Evolutionary conservation across 2,888 invertebrate genomes (phyloP).

Genomic region (Euclidia mi): DNA sequence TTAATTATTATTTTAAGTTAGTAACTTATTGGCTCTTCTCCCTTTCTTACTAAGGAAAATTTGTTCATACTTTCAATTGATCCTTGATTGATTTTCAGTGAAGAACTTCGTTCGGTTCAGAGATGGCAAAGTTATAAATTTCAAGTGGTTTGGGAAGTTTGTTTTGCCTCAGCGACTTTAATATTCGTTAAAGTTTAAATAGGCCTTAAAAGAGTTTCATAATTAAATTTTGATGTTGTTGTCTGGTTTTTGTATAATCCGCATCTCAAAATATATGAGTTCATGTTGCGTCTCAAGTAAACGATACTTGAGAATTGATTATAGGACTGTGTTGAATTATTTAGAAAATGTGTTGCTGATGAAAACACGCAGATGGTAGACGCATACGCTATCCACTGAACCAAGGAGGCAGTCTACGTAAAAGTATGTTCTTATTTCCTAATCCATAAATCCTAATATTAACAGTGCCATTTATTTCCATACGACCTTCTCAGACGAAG

Average conservation of each 20-base stretch:
- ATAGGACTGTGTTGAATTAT: no score
- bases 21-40: no score
- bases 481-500: conserved; percentile 95
- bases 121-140: conserved; percentile 38
- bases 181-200: conserved; percentile 34
- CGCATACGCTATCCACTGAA: no score
- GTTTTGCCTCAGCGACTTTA: conserved; percentile 25
- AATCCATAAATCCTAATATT: conserved; percentile 6
- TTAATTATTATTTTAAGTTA: no score
- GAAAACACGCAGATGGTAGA: no score
- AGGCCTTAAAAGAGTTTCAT: conserved; percentile 14
- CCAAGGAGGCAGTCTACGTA: no score
- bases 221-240: conserved; percentile 1
- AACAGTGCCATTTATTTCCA: conserved; percentile 76
- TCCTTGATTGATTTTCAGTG: conserved; percentile 36
- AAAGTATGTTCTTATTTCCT: no score
- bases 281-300: no score
- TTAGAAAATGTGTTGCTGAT: no score
- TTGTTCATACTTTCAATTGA: conserved; percentile 33
- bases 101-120: conserved; percentile 11
- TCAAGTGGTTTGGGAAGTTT: conserved; percentile 31
- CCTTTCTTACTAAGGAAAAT: not conserved
- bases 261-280: no score
- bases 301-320: no score
- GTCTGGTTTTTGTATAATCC: no score